phyloP scores from a whole-genome alignment of 2,888 invertebrate species.

The Podabrus alpinus region DNA sequence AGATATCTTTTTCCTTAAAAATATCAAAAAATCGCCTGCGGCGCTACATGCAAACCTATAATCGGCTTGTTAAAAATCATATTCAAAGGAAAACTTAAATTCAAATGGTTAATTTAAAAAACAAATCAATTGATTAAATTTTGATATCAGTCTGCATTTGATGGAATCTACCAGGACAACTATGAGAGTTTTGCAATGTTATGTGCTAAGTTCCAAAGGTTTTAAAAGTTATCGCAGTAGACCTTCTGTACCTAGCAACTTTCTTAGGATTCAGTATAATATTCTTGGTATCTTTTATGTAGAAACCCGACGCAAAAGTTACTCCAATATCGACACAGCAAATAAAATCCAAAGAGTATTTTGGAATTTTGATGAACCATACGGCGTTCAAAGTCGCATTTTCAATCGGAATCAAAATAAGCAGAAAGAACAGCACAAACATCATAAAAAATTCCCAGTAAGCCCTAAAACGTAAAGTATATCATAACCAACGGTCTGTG shows the following conservation, averaged over 20 bases:
- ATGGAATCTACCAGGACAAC: too few relatives aligned
- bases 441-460: conserved; percentile 32
- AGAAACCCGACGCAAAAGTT: conserved; percentile 52
- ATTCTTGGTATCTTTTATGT: conserved; percentile 46
- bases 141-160: too few relatives aligned
- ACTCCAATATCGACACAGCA: conserved; percentile 47
- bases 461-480: conserved; percentile 14
- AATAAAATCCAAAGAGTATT: conserved; percentile 37
- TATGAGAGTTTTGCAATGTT: too few relatives aligned
- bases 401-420: conserved; percentile 33
- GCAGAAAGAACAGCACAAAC: conserved; percentile 19
- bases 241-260: conserved; percentile 43
- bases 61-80: too few relatives aligned
- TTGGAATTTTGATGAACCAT: background rate
- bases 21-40: too few relatives aligned
- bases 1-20: too few relatives aligned
- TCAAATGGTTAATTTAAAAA: too few relatives aligned
- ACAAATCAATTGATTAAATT: too few relatives aligned
- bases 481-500: background rate
- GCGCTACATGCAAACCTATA: too few relatives aligned
- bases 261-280: conserved; percentile 45
- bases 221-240: too few relatives aligned
- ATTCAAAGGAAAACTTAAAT: too few relatives aligned
- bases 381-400: background rate
- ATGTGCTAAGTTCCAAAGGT: too few relatives aligned